phyloP scores from a whole-genome alignment of 2,888 invertebrate genomes.

The Fragum sueziense region DNA sequence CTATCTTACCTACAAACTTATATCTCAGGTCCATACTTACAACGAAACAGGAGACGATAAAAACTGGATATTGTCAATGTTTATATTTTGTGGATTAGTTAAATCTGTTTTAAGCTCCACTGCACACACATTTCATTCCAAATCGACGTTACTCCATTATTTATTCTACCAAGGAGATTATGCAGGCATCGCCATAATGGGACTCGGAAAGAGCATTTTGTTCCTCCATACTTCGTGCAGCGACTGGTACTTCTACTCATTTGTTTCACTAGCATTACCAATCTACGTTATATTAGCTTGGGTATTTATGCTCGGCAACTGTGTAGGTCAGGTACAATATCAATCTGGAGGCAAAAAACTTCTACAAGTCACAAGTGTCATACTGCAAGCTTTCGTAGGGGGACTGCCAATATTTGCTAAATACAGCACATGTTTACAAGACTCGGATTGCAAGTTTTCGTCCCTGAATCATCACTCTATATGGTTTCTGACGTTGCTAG shows the following conservation, averaged over 20 bases:
- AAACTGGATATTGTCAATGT: constrained; percentile 56
- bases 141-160: constrained; percentile 68
- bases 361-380: constrained; percentile 61
- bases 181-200: constrained; percentile 69
- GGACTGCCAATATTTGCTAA: constrained; percentile 55
- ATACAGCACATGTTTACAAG: constrained; percentile 57
- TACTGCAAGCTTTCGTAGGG: constrained; percentile 45
- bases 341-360: constrained; percentile 63
- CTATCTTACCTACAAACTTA: constrained; percentile 50
- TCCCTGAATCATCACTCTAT: constrained; percentile 64
- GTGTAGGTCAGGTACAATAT: constrained; percentile 65
- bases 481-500: constrained; percentile 52
- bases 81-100: constrained; percentile 56
- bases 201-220: constrained; percentile 63
- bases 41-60: constrained; percentile 26
- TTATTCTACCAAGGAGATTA: constrained; percentile 73
- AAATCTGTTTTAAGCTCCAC: constrained; percentile 63
- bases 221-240: constrained; percentile 64
- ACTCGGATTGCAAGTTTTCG: constrained; percentile 44
- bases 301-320: constrained; percentile 60
- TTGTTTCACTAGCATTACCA: constrained; percentile 47
- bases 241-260: constrained; percentile 35
- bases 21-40: background rate
- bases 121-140: constrained; percentile 72
- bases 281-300: constrained; percentile 61